Conservation (phyloP, 2,888 invertebrate genomes). For the Xanthia togata region DNA sequence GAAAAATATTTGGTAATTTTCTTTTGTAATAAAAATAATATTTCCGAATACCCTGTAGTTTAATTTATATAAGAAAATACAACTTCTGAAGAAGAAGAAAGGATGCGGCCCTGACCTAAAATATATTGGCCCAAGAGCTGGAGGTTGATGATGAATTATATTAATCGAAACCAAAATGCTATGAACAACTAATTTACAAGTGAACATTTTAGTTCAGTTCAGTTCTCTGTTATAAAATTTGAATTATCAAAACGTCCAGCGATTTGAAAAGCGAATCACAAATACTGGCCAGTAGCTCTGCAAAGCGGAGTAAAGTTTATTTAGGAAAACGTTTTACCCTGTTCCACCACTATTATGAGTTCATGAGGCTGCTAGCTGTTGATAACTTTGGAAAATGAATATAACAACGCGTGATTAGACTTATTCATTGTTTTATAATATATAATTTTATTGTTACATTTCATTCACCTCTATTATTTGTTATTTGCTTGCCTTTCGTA, state of each 20-base stretch:
- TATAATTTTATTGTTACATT: neutral
- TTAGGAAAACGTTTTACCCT: conserved; percentile 16
- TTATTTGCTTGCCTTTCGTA: neutral
- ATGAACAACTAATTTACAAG: neutral
- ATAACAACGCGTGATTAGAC: neutral
- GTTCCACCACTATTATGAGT: conserved; percentile 9
- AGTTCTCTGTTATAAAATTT: conserved; percentile 10
- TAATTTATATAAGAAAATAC: neutral
- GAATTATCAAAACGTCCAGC: neutral
- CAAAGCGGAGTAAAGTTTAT: conserved; percentile 26
- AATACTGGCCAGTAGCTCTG: conserved; percentile 25
- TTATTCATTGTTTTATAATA: neutral
- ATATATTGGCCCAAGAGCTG: neutral
- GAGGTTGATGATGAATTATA: neutral
- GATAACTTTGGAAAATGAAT: conserved; percentile 7
- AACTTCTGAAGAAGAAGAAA: neutral
- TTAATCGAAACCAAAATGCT: neutral
- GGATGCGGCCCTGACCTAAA: neutral
- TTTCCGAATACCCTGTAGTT: neutral
- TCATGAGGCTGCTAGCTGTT: neutral
- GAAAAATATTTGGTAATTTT: neutral
- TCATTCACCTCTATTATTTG: neutral
- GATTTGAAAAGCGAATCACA: conserved; percentile 32
- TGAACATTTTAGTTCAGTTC: neutral
- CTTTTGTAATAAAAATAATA: neutral